Percentiles rank a stretch among this genome's conserved stretches.
Evolutionary conservation across 2,113 vertebrate species (phyloP).

Genomic region (Ceratotherium simum): DNA sequence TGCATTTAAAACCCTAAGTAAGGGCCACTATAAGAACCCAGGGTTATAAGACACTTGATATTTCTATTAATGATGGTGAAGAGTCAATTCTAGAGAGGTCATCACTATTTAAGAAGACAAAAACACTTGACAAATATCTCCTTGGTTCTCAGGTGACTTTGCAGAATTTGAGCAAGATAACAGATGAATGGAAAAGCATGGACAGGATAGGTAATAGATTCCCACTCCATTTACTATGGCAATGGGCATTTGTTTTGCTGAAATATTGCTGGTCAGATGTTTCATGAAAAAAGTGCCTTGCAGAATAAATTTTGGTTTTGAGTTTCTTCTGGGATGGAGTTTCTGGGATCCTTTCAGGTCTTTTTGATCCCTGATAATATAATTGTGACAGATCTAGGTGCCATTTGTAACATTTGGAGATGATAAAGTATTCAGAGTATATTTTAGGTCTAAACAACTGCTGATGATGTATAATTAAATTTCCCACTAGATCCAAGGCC

Average conservation of each 20-base stretch:
- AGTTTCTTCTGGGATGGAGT: not conserved
- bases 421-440: not conserved
- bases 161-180: not conserved
- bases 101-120: not conserved
- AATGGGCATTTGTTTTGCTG: not conserved
- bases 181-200: not conserved
- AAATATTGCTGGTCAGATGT: not conserved
- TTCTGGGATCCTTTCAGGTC: not conserved
- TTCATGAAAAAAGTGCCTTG: not conserved
- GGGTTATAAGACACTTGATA: not conserved
- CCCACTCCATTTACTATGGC: not conserved
- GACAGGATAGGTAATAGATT: not conserved
- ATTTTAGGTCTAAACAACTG: not conserved
- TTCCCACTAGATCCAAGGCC: not conserved
- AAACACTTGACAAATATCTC: not conserved
- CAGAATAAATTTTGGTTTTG: constrained; percentile 34
- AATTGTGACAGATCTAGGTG: not conserved
- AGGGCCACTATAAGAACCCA: not conserved
- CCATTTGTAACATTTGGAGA: not conserved
- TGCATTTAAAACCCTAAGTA: not conserved
- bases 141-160: not conserved
- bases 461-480: not conserved
- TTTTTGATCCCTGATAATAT: not conserved
- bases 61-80: constrained; percentile 6
- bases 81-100: not conserved